Evolutionary conservation across 2,797 vertebrate species (phyloP).

Genomic region (Diceros bicornis): DNA sequence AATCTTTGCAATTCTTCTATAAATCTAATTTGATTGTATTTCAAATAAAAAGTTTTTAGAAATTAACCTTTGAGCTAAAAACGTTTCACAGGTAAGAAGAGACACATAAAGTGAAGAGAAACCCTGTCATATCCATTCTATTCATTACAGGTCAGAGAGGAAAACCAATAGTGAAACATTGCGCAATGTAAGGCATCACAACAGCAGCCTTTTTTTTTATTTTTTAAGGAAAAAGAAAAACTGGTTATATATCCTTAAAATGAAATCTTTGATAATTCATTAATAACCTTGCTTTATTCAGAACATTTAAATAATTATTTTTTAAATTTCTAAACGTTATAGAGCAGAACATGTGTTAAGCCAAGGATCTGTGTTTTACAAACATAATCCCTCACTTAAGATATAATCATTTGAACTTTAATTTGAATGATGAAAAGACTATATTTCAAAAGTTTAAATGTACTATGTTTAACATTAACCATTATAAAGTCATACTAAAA

Average conservation of each 20-base stretch:
- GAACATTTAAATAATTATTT: neutral
- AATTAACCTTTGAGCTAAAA: constrained; percentile 6
- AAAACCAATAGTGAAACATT: neutral
- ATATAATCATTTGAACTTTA: constrained; percentile 24
- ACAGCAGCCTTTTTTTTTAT: neutral
- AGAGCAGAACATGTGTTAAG: neutral
- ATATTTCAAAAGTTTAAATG: constrained; percentile 13
- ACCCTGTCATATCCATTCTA: neutral
- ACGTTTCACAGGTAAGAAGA: neutral
- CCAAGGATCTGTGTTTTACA: neutral
- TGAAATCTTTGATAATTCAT: neutral
- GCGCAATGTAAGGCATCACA: neutral
- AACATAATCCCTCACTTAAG: neutral
- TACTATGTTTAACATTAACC: neutral
- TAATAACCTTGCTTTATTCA: neutral
- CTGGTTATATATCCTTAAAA: neutral
- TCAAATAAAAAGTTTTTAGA: neutral
- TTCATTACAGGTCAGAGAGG: neutral
- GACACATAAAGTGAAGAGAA: neutral
- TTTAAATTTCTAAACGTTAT: neutral
- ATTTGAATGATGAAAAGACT: constrained; percentile 36
- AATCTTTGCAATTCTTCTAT: neutral
- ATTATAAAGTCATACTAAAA: neutral
- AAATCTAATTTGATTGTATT: neutral
- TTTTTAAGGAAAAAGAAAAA: neutral